Evolutionary conservation across 2,888 invertebrate species (phyloP).

Genomic region (Stomorhina lunata): DNA sequence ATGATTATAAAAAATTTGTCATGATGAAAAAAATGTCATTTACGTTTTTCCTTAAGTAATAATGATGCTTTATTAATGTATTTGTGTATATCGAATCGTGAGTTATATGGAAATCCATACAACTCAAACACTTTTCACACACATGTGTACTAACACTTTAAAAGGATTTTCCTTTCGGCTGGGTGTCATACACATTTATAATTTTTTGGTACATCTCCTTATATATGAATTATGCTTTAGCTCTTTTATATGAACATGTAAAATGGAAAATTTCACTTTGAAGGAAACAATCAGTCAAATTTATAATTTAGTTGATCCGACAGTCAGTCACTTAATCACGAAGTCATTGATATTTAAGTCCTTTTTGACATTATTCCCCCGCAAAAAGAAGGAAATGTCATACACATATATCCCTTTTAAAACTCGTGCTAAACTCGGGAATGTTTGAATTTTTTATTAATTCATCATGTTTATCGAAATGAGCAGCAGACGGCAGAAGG

Average conservation of each 20-base stretch:
- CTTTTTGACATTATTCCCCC: constrained; percentile 8
- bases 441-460: constrained; percentile 4
- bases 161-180: constrained; percentile 7
- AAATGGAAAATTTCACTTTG: constrained; percentile 20
- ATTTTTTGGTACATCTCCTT: constrained; percentile 44
- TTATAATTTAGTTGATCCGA: constrained; percentile 79
- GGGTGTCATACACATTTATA: background rate
- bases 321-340: constrained; percentile 78
- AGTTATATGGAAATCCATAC: background rate
- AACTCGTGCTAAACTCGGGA: background rate
- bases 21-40: constrained; percentile 54
- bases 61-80: background rate
- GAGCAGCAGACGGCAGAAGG: background rate
- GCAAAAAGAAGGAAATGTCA: background rate
- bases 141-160: background rate
- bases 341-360: constrained; percentile 67
- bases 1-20: constrained; percentile 17
- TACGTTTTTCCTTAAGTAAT: background rate
- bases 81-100: background rate
- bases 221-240: constrained; percentile 56
- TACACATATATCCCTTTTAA: background rate
- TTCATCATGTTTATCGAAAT: background rate
- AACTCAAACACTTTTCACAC: background rate
- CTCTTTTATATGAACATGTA: background rate
- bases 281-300: constrained; percentile 77